phyloP scores from a whole-genome alignment of 1,140 invertebrate species.

The Camponotus floridanus region DNA sequence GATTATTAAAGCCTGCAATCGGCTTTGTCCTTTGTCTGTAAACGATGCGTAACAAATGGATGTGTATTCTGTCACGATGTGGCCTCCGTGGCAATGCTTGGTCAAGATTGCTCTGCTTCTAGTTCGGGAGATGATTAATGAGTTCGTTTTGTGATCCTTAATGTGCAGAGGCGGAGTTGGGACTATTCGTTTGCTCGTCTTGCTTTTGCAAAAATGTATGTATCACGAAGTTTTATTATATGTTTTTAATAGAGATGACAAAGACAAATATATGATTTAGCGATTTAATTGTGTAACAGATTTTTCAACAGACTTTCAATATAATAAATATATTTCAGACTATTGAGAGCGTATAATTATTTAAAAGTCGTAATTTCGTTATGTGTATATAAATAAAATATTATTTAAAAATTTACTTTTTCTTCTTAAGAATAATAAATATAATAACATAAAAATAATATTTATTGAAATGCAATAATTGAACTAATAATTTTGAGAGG shows the following conservation, averaged over 20 bases:
- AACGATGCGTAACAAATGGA: constrained; percentile 79
- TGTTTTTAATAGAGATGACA: neutral
- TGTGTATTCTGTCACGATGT: constrained; percentile 2
- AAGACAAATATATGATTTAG: neutral
- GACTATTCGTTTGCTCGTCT: constrained; percentile 30
- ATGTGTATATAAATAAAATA: too few relatives aligned
- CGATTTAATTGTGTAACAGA: neutral
- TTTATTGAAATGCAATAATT: too few relatives aligned
- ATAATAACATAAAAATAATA: too few relatives aligned
- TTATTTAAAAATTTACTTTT: too few relatives aligned
- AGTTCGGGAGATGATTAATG: constrained; percentile 74
- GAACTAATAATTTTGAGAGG: too few relatives aligned
- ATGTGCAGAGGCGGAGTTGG: constrained; percentile 25
- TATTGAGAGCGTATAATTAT: too few relatives aligned
- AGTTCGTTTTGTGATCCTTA: constrained; percentile 69
- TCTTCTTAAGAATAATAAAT: too few relatives aligned
- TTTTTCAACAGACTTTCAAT: neutral
- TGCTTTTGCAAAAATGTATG: constrained; percentile 13
- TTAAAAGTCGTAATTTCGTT: too few relatives aligned
- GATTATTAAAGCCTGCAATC: constrained; percentile 66
- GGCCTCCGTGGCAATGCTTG: constrained; percentile 36
- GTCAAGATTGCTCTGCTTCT: constrained; percentile 45
- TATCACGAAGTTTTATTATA: neutral
- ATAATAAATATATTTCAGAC: too few relatives aligned
- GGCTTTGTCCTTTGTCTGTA: constrained; percentile 61